A percentile compares a stretch with the other conserved stretches of the same genome.
Conservation (phyloP, 1,140 invertebrate genomes). For the Caenorhabditis tropicalis region DNA sequence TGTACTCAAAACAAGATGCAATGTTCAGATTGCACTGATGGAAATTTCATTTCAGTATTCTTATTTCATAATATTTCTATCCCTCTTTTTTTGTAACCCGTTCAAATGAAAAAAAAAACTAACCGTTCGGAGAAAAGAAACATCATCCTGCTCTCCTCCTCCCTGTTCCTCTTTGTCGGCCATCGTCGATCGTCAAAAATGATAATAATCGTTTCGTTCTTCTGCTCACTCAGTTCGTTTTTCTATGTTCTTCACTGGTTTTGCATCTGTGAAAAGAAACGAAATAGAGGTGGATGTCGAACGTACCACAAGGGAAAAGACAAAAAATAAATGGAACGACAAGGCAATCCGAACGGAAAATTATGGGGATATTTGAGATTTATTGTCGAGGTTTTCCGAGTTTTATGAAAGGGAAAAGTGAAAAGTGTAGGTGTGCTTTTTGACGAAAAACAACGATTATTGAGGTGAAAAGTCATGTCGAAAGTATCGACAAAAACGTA, state of each 20-base stretch:
- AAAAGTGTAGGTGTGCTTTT: background rate
- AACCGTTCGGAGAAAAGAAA: slow-evolving; percentile 94
- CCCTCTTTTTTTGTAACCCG: no score
- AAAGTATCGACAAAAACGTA: slow-evolving; percentile 22
- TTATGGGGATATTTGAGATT: slow-evolving; percentile 37
- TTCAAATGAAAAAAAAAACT: no score
- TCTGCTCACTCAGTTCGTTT: slow-evolving; percentile 27
- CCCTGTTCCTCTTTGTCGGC: slow-evolving; percentile 71
- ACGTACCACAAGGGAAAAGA: slow-evolving; percentile 18
- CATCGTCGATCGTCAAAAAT: slow-evolving; percentile 55
- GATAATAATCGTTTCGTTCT: slow-evolving; percentile 38
- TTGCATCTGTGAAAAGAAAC: slow-evolving; percentile 31
- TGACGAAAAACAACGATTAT: background rate
- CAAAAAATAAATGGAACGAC: background rate
- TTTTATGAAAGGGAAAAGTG: background rate
- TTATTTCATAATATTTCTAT: no score
- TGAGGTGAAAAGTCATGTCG: background rate
- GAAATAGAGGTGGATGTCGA: background rate
- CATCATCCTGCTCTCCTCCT: slow-evolving; percentile 89
- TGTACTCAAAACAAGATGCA: no score
- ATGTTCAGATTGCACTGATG: no score
- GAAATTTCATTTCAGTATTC: no score
- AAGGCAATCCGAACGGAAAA: slow-evolving; percentile 24
- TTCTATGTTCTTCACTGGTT: slow-evolving; percentile 15
- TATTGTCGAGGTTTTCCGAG: slow-evolving; percentile 12